phyloP scores from a whole-genome alignment of 2,113 vertebrate species.

The Sorex araneus region DNA sequence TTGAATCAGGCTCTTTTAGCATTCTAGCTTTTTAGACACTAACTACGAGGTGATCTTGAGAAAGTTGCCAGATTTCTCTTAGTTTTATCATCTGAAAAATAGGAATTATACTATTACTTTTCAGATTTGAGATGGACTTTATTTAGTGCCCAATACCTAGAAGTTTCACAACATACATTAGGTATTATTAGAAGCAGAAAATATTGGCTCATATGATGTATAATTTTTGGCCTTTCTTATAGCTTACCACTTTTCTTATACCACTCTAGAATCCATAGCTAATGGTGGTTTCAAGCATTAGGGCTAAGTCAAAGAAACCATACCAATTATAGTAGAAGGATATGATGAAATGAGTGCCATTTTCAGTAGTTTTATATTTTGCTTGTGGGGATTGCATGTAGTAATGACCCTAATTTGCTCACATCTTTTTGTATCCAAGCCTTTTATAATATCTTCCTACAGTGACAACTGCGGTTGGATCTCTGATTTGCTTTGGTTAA shows the following conservation, averaged over 20 bases:
- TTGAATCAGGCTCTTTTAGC: not conserved
- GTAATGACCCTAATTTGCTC: not conserved
- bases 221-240: not conserved
- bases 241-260: not conserved
- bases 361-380: slow-evolving; percentile 56
- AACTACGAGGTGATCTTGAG: not conserved
- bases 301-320: not conserved
- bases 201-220: not conserved
- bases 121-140: slow-evolving; percentile 28
- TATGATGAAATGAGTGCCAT: not conserved
- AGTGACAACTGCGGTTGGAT: not conserved
- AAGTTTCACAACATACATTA: not conserved
- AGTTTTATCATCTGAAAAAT: slow-evolving; percentile 37
- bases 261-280: not conserved
- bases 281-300: slow-evolving; percentile 33
- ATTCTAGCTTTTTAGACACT: not conserved
- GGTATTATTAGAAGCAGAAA: not conserved
- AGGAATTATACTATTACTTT: not conserved
- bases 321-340: not conserved
- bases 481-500: not conserved
- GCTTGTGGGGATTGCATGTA: not conserved
- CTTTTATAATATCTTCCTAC: not conserved
- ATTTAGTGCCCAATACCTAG: not conserved
- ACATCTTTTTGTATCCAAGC: not conserved
- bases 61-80: slow-evolving; percentile 37